Evolutionary conservation across 2,888 invertebrate genomes (phyloP).

Genomic region (Drosophila meridionalis): DNA sequence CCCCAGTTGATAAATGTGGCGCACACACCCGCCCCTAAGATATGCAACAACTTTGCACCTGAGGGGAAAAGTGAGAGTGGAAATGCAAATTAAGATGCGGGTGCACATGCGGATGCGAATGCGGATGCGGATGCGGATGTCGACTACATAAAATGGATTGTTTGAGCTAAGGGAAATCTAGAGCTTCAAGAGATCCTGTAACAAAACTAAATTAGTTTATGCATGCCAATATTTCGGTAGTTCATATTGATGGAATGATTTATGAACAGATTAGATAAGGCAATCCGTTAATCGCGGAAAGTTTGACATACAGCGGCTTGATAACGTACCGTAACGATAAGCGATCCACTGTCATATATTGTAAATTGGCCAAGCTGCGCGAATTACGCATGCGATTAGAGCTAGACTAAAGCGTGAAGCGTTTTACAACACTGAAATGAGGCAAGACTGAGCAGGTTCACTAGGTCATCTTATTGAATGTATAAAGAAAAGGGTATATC

Average conservation of each 20-base stretch:
- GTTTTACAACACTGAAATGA: not conserved
- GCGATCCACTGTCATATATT: not conserved
- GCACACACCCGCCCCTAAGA: slow-evolving; percentile 22
- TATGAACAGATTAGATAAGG: slow-evolving; percentile 23
- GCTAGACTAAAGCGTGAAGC: not conserved
- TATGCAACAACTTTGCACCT: slow-evolving; percentile 33
- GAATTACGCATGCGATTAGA: not conserved
- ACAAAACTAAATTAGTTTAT: too few relatives aligned
- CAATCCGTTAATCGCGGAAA: slow-evolving; percentile 2
- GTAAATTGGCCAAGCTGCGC: not conserved
- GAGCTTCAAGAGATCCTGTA: not conserved
- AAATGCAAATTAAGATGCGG: slow-evolving; percentile 1
- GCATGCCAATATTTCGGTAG: not conserved
- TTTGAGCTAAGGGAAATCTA: not conserved
- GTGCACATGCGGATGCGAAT: not conserved
- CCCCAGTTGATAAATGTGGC: slow-evolving; percentile 12
- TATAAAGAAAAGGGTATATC: not conserved
- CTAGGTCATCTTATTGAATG: not conserved
- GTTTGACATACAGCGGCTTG: slow-evolving; percentile 16
- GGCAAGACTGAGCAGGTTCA: not conserved
- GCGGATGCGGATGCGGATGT: slow-evolving; percentile 2
- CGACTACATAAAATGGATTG: not conserved
- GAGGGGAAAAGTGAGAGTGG: slow-evolving; percentile 7
- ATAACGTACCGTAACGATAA: slow-evolving; percentile 7
- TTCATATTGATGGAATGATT: not conserved